These are phyloP conservation scores for Malthinus seriepunctatus DNA, from an alignment of 2,888 invertebrate genomes.

Conservation along the genomic window DNA sequence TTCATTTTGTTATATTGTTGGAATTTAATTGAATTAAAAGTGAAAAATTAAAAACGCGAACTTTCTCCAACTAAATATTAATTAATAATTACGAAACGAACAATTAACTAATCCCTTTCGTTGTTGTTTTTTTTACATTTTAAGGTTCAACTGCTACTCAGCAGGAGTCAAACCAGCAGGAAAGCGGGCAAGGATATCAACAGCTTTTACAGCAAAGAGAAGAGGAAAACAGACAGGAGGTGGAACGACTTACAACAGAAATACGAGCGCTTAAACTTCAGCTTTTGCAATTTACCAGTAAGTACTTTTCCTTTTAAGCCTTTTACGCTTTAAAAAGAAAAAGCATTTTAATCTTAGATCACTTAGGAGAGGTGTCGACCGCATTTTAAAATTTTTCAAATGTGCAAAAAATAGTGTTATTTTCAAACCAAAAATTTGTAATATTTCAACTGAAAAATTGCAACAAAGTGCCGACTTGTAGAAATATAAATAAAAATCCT, in stretches of 20 bases:
- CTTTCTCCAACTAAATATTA: background rate
- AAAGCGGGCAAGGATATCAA: slow-evolving; percentile 54
- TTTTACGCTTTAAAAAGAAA: background rate
- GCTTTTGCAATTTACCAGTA: slow-evolving; percentile 62
- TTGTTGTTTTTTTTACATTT: slow-evolving; percentile 16
- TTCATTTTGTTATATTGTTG: no score
- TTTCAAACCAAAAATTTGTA: background rate
- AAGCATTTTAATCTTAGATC: slow-evolving; percentile 5
- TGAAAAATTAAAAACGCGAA: no score
- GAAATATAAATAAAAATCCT: slow-evolving; percentile 5
- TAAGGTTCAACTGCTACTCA: slow-evolving; percentile 46
- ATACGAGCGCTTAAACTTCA: slow-evolving; percentile 64
- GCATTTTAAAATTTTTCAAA: slow-evolving; percentile 7
- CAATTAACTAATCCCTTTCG: slow-evolving; percentile 9
- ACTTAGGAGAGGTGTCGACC: slow-evolving; percentile 5
- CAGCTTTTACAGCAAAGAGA: slow-evolving; percentile 62
- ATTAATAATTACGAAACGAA: background rate
- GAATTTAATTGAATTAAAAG: no score
- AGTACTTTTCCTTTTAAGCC: slow-evolving; percentile 32
- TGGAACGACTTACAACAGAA: slow-evolving; percentile 65
- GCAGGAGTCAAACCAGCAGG: slow-evolving; percentile 37
- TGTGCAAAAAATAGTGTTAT: background rate
- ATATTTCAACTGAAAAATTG: background rate
- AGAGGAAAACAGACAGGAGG: slow-evolving; percentile 64
- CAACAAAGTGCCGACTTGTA: background rate